phyloP scores from a whole-genome alignment of 2,113 vertebrate species.

The Lipophrys pholis region DNA sequence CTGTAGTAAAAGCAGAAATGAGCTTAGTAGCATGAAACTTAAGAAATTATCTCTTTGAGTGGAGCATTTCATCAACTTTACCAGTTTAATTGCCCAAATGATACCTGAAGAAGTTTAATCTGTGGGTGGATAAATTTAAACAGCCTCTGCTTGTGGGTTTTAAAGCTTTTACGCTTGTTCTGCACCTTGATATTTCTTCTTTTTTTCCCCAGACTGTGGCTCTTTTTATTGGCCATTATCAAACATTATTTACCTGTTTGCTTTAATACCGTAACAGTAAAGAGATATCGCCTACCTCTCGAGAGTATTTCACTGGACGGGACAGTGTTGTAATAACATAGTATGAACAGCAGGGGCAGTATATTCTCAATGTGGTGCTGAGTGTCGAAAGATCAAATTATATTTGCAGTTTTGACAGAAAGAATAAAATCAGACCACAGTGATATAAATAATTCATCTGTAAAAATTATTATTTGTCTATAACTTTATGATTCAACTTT shows the following conservation, averaged over 20 bases:
- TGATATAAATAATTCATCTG: not conserved
- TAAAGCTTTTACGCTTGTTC: not conserved
- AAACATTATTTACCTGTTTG: too few relatives aligned
- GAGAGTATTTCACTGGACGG: too few relatives aligned
- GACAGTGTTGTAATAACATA: not conserved
- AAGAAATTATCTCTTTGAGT: not conserved
- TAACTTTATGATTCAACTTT: not conserved
- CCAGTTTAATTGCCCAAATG: not conserved
- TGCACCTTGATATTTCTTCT: not conserved
- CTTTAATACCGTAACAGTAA: too few relatives aligned
- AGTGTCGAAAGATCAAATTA: not conserved
- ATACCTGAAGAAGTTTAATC: not conserved
- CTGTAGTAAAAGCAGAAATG: too few relatives aligned
- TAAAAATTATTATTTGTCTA: not conserved
- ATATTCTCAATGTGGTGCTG: not conserved
- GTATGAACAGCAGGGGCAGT: constrained; percentile 32
- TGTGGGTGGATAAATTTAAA: not conserved
- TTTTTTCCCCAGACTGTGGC: not conserved
- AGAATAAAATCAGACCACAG: not conserved
- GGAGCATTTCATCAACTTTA: not conserved
- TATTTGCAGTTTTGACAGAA: not conserved
- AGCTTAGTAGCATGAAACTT: not conserved
- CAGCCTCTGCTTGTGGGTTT: not conserved
- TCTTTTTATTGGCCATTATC: not conserved
- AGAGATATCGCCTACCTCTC: too few relatives aligned